Conservation (phyloP, 2,797 vertebrate species). For the Bryconaethiops microstoma region DNA sequence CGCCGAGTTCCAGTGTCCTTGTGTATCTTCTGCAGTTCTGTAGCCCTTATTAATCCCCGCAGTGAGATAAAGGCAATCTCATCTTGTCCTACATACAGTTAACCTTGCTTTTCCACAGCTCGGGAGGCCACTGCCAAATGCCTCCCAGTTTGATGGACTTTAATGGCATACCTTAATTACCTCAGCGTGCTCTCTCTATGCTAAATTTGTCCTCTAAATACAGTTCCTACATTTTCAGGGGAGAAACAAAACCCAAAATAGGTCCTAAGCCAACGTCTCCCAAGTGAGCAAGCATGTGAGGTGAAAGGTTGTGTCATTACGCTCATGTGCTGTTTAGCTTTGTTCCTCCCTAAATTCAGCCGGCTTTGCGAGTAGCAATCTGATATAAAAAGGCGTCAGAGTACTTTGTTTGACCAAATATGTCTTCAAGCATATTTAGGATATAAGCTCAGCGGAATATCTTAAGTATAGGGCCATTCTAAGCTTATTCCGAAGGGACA, state of each 20-base stretch:
- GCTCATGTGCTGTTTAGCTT: slow-evolving; percentile 7
- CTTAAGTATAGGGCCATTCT: slow-evolving; percentile 11
- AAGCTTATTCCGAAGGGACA: slow-evolving; percentile 8
- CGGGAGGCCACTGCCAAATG: slow-evolving; percentile 39
- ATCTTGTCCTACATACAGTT: slow-evolving; percentile 42
- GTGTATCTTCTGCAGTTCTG: neutral
- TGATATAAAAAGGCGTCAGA: neutral
- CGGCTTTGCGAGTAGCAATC: neutral
- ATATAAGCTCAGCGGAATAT: slow-evolving; percentile 16
- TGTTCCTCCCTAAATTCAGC: slow-evolving; percentile 9
- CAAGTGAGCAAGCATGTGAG: slow-evolving; percentile 32
- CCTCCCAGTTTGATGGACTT: slow-evolving; percentile 48
- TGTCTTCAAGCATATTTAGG: neutral
- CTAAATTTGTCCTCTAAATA: slow-evolving; percentile 57
- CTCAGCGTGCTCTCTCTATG: slow-evolving; percentile 46
- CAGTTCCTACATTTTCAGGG: slow-evolving; percentile 53
- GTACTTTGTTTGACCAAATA: neutral
- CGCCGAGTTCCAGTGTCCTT: neutral
- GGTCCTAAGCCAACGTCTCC: slow-evolving; percentile 29
- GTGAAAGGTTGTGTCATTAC: slow-evolving; percentile 37
- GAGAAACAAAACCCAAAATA: slow-evolving; percentile 53
- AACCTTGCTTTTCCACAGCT: slow-evolving; percentile 49
- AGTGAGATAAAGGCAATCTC: slow-evolving; percentile 37
- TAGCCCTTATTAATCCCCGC: slow-evolving; percentile 27
- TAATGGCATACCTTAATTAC: slow-evolving; percentile 60